phyloP scores from a whole-genome alignment of 2,888 invertebrate species.

The Eretmocerus hayati region DNA sequence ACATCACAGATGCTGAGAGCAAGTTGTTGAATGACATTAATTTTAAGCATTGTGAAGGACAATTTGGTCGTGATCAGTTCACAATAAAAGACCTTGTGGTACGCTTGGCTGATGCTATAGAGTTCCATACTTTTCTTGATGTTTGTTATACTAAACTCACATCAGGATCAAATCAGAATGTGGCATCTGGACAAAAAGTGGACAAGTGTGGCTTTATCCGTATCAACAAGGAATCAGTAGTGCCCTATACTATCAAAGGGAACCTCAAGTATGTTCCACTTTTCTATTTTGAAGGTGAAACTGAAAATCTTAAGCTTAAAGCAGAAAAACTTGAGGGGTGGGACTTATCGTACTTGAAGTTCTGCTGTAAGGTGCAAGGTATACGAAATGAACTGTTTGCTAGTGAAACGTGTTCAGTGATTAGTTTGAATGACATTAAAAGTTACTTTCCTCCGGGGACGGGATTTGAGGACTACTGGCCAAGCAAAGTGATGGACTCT shows the following conservation, averaged over 20 bases:
- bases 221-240: conserved; percentile 88
- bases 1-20: conserved; percentile 85
- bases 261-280: conserved; percentile 83
- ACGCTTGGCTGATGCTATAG: conserved; percentile 76
- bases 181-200: conserved; percentile 34
- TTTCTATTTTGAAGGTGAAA: conserved; percentile 85
- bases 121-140: conserved; percentile 84
- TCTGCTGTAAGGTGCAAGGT: conserved; percentile 91
- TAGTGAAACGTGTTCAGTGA: conserved; percentile 84
- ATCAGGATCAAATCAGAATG: conserved; percentile 60
- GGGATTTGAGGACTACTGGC: conserved; percentile 89
- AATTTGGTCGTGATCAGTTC: conserved; percentile 83
- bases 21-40: conserved; percentile 89
- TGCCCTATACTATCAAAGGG: conserved; percentile 82
- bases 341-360: conserved; percentile 88
- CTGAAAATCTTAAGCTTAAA: conserved; percentile 82
- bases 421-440: conserved; percentile 82
- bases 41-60: conserved; percentile 81
- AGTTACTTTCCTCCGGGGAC: conserved; percentile 86
- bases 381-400: conserved; percentile 86
- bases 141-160: conserved; percentile 81
- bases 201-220: conserved; percentile 87
- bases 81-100: conserved; percentile 86
- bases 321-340: conserved; percentile 83
- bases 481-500: conserved; percentile 78